Percentiles rank a stretch among this genome's conserved stretches.
Evolutionary conservation across 30 jellyfish, hydroid and myxozoan species (phyloP).

Genomic region (Aurelia coerulea): DNA sequence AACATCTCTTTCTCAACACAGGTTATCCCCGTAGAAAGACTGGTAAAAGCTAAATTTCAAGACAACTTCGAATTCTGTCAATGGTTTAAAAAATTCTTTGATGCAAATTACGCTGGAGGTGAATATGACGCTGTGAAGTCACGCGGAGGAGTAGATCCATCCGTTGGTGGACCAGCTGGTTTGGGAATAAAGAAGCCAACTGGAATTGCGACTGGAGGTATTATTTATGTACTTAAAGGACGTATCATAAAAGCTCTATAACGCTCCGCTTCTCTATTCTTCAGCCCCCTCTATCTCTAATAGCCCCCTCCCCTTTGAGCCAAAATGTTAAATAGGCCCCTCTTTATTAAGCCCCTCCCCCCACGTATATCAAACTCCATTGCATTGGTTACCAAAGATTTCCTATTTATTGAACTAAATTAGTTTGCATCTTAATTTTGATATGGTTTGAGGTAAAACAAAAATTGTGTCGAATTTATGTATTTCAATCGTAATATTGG

Average conservation of each 20-base stretch:
- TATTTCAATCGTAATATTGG: too few species aligned
- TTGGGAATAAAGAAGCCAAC: conserved; percentile 60
- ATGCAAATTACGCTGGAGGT: conserved; percentile 92
- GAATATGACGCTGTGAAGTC: conserved; percentile 82
- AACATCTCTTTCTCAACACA: not conserved
- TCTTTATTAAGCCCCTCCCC: too few species aligned
- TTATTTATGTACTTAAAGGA: not conserved
- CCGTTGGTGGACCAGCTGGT: conserved; percentile 43
- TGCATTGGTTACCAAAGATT: too few species aligned
- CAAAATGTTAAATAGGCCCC: too few species aligned
- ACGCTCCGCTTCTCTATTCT: not conserved
- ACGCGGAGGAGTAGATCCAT: conserved; percentile 85
- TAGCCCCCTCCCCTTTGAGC: not conserved
- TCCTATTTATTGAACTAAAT: too few species aligned
- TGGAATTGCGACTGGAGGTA: conserved; percentile 46
- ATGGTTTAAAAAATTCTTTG: conserved; percentile 92
- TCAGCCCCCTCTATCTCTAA: not conserved
- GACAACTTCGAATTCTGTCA: conserved; percentile 93
- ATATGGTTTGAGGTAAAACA: too few species aligned
- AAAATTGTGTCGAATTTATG: too few species aligned
- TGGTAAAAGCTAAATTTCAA: conserved; percentile 82
- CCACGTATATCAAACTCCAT: too few species aligned
- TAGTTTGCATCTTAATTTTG: too few species aligned
- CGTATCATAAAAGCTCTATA: not conserved
- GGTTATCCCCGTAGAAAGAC: conserved; percentile 83